Evolutionary conservation across 2,113 vertebrate genomes (phyloP), one percentile per base, ranked within the genome.

Genomic region (Oreochromis niloticus): DNA sequence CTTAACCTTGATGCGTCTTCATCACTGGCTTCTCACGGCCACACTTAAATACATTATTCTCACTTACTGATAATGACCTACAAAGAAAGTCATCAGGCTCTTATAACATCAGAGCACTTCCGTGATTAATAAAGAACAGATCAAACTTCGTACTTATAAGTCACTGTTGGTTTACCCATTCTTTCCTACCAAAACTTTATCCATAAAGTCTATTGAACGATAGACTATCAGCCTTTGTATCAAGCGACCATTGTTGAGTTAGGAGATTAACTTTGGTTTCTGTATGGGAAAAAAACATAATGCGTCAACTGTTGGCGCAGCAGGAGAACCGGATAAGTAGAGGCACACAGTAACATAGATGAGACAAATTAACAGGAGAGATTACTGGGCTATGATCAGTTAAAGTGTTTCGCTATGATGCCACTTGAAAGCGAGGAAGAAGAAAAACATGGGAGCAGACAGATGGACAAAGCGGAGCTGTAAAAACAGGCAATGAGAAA

Each of bases 371-470:
- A 91, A 91, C 81, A 81, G 34, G 86, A 88, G 54, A 84, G 80
- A 88, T 90, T 86, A 87, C 81, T 56, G 84, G 78, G 79, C 92
- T 91, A 6, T 93, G 90, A 95, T 94, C 88, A 88, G 84, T 84
- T 73, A 41, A 91, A 93, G 34, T 55, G 86, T 87, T 78, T 93
- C 75, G 24, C 88, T 92, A 24, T 88, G 89, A 94, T 90, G 86
- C 66, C 3, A 36, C 86, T 88, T 91, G 78, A 92, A 89, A 92
- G 85, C 11, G 12, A 85, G 27, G 81, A 87, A 71, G 68, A 78
- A 89, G 75, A 59, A 73, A 85, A 91, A 93, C 36, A 82, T 66
- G 55, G 80, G 59, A 86, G 87, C 61, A 88, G 91, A 91, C 93
- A 89, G 89, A 91, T 84, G 87, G 91, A 92, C 88, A 87, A 88